A percentile compares a stretch with the other conserved stretches of the same genome.
Evolutionary conservation across 2,113 vertebrate species (phyloP).

Genomic region (Grantiella picta): DNA sequence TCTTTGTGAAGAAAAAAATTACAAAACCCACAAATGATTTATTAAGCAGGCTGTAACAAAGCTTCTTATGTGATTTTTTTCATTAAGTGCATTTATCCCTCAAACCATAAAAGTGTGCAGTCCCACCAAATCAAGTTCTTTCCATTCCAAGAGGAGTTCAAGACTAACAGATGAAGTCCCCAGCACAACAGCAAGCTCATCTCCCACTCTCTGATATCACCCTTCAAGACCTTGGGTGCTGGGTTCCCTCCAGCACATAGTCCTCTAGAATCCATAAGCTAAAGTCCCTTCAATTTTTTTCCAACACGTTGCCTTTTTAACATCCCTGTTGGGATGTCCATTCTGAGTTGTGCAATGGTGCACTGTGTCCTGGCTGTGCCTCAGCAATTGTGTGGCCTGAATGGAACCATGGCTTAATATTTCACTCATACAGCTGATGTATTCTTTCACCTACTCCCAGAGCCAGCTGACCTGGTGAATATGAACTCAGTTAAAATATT

Average conservation of each 20-base stretch:
- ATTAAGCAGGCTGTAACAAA: not conserved
- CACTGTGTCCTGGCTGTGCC: not conserved
- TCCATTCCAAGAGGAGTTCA: not conserved
- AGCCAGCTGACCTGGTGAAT: not conserved
- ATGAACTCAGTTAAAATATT: not conserved
- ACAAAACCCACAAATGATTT: not conserved
- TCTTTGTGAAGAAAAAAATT: not conserved
- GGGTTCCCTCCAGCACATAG: not conserved
- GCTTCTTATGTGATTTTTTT: not conserved
- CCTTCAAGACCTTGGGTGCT: not conserved
- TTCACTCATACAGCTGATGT: not conserved
- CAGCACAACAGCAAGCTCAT: not conserved
- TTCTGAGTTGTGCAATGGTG: fast-evolving
- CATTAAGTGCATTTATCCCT: not conserved
- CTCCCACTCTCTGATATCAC: not conserved
- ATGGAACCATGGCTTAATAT: fast-evolving
- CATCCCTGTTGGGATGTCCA: not conserved
- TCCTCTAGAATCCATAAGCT: not conserved
- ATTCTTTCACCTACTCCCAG: not conserved
- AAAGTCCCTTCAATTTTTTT: not conserved
- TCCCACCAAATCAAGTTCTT: not conserved
- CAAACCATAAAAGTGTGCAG: not conserved
- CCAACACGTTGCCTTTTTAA: not conserved
- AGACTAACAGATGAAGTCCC: not conserved
- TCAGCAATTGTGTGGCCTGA: not conserved